Percentiles rank a stretch among this genome's conserved stretches.
These are phyloP conservation scores for Tolypeutes matacus DNA, from an alignment of 2,797 vertebrate genomes.

Conservation along the genomic window DNA sequence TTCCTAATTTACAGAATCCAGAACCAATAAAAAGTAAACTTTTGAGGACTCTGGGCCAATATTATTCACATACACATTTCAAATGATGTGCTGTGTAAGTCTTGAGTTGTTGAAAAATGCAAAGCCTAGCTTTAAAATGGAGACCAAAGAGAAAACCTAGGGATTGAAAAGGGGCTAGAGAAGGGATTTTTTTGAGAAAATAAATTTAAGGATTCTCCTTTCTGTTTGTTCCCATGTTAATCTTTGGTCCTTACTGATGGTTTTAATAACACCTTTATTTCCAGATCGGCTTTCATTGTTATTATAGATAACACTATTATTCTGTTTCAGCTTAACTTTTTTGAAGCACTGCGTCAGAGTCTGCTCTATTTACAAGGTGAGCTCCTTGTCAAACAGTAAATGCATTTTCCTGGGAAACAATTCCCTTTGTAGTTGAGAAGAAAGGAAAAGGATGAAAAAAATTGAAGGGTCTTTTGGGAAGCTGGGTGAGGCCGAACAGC, in stretches of 20 bases:
- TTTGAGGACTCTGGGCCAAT: not conserved
- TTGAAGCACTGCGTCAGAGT: not conserved
- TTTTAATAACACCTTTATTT: constrained; percentile 79
- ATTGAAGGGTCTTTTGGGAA: not conserved
- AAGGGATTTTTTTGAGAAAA: constrained; percentile 74
- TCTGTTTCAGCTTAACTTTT: constrained; percentile 43
- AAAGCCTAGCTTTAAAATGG: not conserved
- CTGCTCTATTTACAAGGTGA: constrained; percentile 17
- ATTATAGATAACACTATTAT: constrained; percentile 41
- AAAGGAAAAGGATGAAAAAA: constrained; percentile 3
- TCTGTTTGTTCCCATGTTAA: constrained; percentile 79
- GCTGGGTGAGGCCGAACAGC: constrained; percentile 33
- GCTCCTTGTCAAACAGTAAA: not conserved
- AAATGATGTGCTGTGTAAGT: not conserved
- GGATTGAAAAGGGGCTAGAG: not conserved
- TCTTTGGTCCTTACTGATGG: constrained; percentile 69
- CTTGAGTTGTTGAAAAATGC: not conserved
- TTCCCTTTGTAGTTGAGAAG: constrained; percentile 40
- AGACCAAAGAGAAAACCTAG: not conserved
- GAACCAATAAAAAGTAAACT: not conserved
- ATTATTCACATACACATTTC: not conserved
- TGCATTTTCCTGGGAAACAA: constrained; percentile 34
- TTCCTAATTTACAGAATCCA: not conserved
- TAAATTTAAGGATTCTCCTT: constrained; percentile 78
- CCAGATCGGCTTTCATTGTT: constrained; percentile 34